phyloP scores from a whole-genome alignment of 2,113 vertebrate genomes.

The Bubo bubo region DNA sequence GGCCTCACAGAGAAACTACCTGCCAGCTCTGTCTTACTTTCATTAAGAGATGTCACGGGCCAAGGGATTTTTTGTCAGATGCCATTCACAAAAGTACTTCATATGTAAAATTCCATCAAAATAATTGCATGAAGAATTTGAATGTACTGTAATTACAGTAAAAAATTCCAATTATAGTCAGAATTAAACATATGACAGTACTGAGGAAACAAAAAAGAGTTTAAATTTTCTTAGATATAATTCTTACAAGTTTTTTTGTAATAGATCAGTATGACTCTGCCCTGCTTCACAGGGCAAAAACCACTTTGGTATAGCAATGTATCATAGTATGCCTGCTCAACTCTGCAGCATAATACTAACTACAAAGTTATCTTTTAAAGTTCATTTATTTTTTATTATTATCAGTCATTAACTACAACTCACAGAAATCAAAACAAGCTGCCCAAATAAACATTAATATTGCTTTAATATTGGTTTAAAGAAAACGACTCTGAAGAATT shows the following conservation, averaged over 20 bases:
- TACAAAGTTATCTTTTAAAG: not conserved
- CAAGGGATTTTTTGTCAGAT: not conserved
- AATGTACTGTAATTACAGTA: not conserved
- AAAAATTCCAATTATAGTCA: not conserved
- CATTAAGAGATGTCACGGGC: not conserved
- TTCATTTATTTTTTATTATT: not conserved
- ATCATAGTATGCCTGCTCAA: not conserved
- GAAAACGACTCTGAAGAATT: not conserved
- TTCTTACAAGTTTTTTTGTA: not conserved
- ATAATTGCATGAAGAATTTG: not conserved
- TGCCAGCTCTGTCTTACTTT: not conserved
- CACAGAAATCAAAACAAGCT: not conserved
- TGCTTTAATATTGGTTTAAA: not conserved
- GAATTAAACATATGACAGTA: not conserved
- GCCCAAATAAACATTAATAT: not conserved
- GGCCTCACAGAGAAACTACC: not conserved
- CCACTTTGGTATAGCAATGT: not conserved
- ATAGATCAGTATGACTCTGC: not conserved
- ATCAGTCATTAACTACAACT: not conserved
- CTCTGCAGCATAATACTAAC: not conserved
- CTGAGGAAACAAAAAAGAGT: not conserved
- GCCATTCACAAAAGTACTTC: not conserved
- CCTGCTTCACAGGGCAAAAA: not conserved
- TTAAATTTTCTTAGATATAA: not conserved
- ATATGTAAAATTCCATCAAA: not conserved